A percentile compares a stretch with the other conserved stretches of the same genome.
Conservation (phyloP, 2,797 vertebrate species). For the Lepus oiostolus region DNA sequence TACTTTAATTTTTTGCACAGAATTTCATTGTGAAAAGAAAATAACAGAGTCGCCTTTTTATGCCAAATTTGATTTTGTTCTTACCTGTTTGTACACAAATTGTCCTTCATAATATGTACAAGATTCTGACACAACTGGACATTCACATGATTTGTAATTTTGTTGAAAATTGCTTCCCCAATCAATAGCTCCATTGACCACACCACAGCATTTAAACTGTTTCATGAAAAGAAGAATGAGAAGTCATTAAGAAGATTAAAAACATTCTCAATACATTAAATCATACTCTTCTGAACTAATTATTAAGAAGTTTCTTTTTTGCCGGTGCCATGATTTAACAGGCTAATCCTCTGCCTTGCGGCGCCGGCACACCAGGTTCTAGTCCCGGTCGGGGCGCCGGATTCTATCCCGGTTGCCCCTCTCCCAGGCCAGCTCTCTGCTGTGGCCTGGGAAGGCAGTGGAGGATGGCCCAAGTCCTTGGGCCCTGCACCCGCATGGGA, state of each 20-base stretch:
- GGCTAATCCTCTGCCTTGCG: too few species aligned
- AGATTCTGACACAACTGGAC: accelerated
- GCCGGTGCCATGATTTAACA: too few species aligned
- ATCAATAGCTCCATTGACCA: conserved; percentile 80
- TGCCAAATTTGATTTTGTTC: conserved; percentile 56
- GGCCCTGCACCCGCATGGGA: too few species aligned
- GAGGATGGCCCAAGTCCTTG: too few species aligned
- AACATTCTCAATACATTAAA: background rate
- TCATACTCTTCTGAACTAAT: conserved; percentile 18
- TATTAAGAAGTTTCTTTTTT: background rate
- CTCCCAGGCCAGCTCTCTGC: too few species aligned
- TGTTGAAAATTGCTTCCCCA: conserved; percentile 78
- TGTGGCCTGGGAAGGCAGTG: too few species aligned
- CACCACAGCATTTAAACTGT: conserved; percentile 89
- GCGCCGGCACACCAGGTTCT: too few species aligned
- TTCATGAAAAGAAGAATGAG: conserved; percentile 62
- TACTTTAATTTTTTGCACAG: conserved; percentile 35
- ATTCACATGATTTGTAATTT: conserved; percentile 54
- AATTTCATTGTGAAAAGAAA: conserved; percentile 42
- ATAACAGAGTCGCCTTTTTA: conserved; percentile 13
- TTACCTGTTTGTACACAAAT: conserved; percentile 78
- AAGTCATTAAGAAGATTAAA: background rate
- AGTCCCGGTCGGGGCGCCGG: too few species aligned
- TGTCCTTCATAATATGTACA: accelerated
- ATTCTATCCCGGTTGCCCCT: too few species aligned